Base-by-base conservation (phyloP, 2,888 invertebrate genomes). In the Morpho helenor region DNA sequence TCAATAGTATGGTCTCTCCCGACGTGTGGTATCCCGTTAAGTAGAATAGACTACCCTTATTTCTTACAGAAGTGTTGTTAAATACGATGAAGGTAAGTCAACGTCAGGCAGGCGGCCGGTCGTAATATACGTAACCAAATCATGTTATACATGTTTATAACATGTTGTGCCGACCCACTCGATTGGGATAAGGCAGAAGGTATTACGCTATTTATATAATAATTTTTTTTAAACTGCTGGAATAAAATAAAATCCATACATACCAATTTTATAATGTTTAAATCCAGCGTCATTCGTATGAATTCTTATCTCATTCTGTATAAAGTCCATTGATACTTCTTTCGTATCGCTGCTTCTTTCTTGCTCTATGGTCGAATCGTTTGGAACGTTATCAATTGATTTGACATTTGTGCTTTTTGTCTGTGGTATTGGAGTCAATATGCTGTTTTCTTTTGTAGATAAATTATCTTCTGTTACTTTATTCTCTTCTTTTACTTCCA, bases 361-460 rank as follows among this genome's bases (percentile, higher is more conserved):
- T 52, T 7, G 50, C 56, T 54, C 46, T 9, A 9, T 22, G 22
- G 41, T 40, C 7, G 53, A 46, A 41, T 46, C 53, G 2, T 53
- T 47, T 7, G 45, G 46, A 7, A 45, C n/a, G n/a, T 7, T 10
- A 7, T 44, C 31, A 23, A 23, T 31, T 31, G 52, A 44, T 9
- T 50, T 41, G n/a, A 62, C 62, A 16, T 61, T 52, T 16, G 16
- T 16, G 16, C 16, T 16, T 16, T 16, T 16, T 53, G 66, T 72
- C 44, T 75, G 71, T 0, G 78, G 74, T 0, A 76, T 76, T 4
- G 77, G 74, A 1, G 65, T 68, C 44, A 52, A 45, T 41, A 49
- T 56, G n/a, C n/a, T n/a, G 39, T 58, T 56, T 8, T n/a, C 42
- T 44, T 55, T 58, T 42, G 10, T 47, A 48, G 16, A 42, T 8